These are phyloP conservation scores for Muntiacus muntjak DNA, from an alignment of 2,113 vertebrate species.

Conservation along the genomic window DNA sequence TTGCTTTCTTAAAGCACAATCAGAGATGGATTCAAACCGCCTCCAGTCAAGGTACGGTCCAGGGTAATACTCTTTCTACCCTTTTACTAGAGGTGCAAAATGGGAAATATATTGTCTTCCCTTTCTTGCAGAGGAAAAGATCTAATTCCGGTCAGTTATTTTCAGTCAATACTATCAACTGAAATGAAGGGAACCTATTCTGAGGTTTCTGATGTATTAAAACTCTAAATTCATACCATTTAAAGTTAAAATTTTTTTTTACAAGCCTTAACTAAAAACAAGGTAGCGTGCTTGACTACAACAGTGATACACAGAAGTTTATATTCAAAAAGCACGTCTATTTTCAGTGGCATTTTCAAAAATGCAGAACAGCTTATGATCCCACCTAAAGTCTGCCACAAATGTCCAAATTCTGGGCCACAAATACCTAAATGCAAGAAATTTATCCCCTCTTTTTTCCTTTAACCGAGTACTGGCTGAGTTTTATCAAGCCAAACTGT, in stretches of 20 bases:
- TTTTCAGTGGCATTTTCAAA: constrained; percentile 26
- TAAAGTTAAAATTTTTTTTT: neutral
- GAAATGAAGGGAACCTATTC: constrained; percentile 45
- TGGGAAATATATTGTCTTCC: neutral
- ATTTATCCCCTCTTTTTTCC: constrained; percentile 22
- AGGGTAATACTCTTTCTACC: neutral
- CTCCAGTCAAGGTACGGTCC: neutral
- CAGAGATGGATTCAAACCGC: neutral
- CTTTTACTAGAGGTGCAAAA: neutral
- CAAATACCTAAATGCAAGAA: neutral
- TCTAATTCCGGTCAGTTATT: constrained; percentile 39
- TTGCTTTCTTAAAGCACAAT: neutral
- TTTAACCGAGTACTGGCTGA: constrained; percentile 37
- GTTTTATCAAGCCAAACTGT: constrained; percentile 17
- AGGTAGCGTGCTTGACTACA: constrained; percentile 27
- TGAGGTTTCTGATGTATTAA: neutral
- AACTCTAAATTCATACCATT: constrained; percentile 4
- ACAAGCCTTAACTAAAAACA: constrained; percentile 37
- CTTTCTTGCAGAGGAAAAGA: neutral
- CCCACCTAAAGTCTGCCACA: constrained; percentile 30
- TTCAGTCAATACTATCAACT: constrained; percentile 22
- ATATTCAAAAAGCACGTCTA: neutral
- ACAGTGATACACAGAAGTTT: constrained; percentile 18
- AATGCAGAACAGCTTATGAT: constrained; percentile 20
- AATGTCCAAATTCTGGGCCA: constrained; percentile 45